These are phyloP conservation scores for Salmo trutta DNA, from an alignment of 2,797 vertebrate genomes.

Conservation along the genomic window DNA sequence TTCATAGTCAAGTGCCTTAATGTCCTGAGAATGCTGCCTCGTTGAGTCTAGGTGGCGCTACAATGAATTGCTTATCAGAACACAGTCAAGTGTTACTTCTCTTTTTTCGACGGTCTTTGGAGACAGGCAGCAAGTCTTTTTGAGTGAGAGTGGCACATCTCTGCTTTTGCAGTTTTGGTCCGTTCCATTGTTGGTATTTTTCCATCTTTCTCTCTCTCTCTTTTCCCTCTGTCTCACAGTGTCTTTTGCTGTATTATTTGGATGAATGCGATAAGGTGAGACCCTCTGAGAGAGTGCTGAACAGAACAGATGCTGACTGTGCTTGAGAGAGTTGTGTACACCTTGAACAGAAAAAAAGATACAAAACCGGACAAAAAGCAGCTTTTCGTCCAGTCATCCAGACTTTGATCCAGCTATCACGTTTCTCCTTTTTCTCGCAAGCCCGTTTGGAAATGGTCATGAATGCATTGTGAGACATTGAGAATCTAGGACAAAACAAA, in stretches of 20 bases:
- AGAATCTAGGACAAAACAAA: slow-evolving; percentile 11
- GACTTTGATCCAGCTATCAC: slow-evolving; percentile 20
- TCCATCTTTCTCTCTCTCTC: slow-evolving; percentile 18
- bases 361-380: slow-evolving; percentile 11
- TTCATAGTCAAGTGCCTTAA: slow-evolving; percentile 63
- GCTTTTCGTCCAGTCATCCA: slow-evolving; percentile 25
- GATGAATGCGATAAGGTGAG: slow-evolving; percentile 34
- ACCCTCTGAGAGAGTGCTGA: slow-evolving; percentile 40
- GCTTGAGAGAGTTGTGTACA: slow-evolving; percentile 16
- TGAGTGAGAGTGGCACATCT: slow-evolving; percentile 41
- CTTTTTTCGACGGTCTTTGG: slow-evolving; percentile 64
- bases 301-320: slow-evolving; percentile 1
- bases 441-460: slow-evolving; percentile 33
- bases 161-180: slow-evolving; percentile 50
- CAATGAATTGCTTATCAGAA: slow-evolving; percentile 59
- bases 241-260: slow-evolving; percentile 40
- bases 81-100: slow-evolving; percentile 37
- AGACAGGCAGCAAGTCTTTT: slow-evolving; percentile 57
- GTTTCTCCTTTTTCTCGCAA: slow-evolving; percentile 14
- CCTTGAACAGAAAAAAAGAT: slow-evolving; percentile 15
- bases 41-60: slow-evolving; percentile 71
- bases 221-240: slow-evolving; percentile 3
- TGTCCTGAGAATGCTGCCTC: slow-evolving; percentile 79
- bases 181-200: slow-evolving; percentile 20
- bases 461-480: slow-evolving; percentile 15